Evolutionary conservation across 2,888 invertebrate genomes (phyloP), one percentile per base, ranked within the genome.

Genomic region (Microctonus hyperodae): DNA sequence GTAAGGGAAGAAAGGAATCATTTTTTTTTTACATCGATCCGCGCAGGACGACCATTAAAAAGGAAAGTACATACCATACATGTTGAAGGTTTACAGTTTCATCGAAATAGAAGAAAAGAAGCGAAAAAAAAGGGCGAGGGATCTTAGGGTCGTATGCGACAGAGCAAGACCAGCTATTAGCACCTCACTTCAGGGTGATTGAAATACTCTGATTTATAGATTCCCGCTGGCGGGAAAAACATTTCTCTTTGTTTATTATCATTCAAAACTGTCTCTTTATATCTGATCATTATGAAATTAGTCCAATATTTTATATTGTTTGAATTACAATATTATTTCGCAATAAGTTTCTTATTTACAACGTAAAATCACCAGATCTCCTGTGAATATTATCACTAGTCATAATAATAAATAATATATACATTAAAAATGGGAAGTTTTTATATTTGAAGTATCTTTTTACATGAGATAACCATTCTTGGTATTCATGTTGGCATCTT

Each of bases 171-270:
- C n/a, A n/a, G n/a, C n/a, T 28, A 28, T 28, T 28, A n/a, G 7
- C 28, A 16, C 20, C 10, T 50, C 50, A n/a, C 9, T n/a, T 50
- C 10, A n/a, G 23, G 23, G 53, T 31, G 31, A 16, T n/a, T 33
- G 13, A 25, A 3, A 10, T 13, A n/a, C n/a, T 28, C 10, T 31
- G 11, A 53, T 25, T 53, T 23, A n/a, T n/a, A 28, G 28, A n/a
- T 28, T 53, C 28, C 53, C n/a, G 53, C 53, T 53, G 53, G 53
- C 53, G 53, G 50, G 53, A n/a, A 33, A 55, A 55, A 55, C 16
- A 55, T 55, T 55, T 33, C 31, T 28, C 55, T 55, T 55, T 55
- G 20, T 55, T 55, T 55, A 55, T 31, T 31, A 9, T 55, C 31
- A 28, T 10, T n/a, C n/a, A 5, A n/a, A 53, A 25, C 7, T 22